A percentile compares a stretch with the other conserved stretches of the same genome.
phyloP scores from a whole-genome alignment of 2,113 vertebrate genomes.

The Typhlomys cinereus region DNA sequence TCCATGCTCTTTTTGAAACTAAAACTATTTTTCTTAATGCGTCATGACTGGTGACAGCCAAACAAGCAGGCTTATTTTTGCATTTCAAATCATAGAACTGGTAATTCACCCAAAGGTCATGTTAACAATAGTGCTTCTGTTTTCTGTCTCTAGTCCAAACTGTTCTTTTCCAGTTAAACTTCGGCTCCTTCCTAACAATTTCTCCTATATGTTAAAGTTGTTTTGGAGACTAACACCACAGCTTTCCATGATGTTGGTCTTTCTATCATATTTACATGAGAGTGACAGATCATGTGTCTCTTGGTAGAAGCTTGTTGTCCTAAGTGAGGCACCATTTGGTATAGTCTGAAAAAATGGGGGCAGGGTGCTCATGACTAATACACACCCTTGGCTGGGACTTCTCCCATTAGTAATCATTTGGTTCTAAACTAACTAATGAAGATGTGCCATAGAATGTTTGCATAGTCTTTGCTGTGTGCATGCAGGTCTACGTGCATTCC shows the following conservation, averaged over 20 bases:
- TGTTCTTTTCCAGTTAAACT: neutral
- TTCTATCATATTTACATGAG: neutral
- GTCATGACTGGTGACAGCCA: neutral
- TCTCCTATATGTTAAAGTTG: neutral
- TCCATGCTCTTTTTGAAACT: neutral
- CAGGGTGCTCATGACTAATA: neutral
- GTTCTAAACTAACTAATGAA: neutral
- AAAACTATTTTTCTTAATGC: constrained; percentile 32
- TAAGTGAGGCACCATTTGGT: neutral
- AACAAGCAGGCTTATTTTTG: neutral
- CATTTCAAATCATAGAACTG: neutral
- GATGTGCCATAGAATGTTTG: constrained; percentile 23
- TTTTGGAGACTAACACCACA: neutral
- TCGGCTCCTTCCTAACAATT: neutral
- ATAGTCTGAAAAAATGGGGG: neutral
- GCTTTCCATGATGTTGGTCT: neutral
- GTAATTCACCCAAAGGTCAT: neutral
- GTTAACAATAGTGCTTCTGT: neutral
- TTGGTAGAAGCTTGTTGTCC: neutral
- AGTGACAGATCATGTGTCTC: neutral
- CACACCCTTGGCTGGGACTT: neutral
- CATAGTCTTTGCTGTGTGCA: neutral
- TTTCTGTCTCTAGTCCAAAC: neutral
- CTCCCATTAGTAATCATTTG: neutral
- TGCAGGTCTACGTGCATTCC: neutral